Conservation (phyloP, 2,888 invertebrate genomes). For the Seira ritae region DNA sequence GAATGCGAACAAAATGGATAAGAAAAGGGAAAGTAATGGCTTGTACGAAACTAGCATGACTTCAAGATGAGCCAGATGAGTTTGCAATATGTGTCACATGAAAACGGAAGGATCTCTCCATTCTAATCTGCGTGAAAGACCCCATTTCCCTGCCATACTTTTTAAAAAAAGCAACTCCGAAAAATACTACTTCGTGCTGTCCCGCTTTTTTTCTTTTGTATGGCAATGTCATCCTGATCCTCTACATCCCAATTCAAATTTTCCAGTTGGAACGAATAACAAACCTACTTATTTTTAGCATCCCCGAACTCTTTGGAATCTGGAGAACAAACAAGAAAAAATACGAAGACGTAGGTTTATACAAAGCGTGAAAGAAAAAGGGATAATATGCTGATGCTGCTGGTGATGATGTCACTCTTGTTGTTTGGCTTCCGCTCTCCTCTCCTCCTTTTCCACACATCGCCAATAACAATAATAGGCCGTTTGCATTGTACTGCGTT, state of each 20-base stretch:
- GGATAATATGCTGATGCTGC: slow-evolving; percentile 18
- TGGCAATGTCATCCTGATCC: slow-evolving; percentile 43
- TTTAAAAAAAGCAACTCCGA: neutral
- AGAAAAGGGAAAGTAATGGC: slow-evolving; percentile 33
- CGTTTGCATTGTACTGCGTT: neutral
- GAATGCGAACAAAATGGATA: neutral
- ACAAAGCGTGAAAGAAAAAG: neutral
- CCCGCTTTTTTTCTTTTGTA: slow-evolving; percentile 32
- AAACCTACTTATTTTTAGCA: neutral
- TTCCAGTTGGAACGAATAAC: neutral
- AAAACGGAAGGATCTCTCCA: slow-evolving; percentile 9
- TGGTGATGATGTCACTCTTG: slow-evolving; percentile 16
- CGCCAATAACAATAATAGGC: slow-evolving; percentile 18
- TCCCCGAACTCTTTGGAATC: too few relatives aligned
- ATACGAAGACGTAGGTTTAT: neutral
- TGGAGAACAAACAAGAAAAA: neutral
- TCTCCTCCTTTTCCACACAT: neutral
- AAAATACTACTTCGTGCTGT: neutral
- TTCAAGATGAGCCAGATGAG: slow-evolving; percentile 38
- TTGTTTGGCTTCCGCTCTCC: slow-evolving; percentile 17
- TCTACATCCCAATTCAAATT: slow-evolving; percentile 12
- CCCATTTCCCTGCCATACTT: neutral
- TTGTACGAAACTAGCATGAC: slow-evolving; percentile 39
- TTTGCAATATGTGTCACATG: slow-evolving; percentile 52
- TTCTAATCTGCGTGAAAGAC: neutral